phyloP scores from a whole-genome alignment of 2,888 invertebrate genomes.

The Temnothorax ravouxi region DNA sequence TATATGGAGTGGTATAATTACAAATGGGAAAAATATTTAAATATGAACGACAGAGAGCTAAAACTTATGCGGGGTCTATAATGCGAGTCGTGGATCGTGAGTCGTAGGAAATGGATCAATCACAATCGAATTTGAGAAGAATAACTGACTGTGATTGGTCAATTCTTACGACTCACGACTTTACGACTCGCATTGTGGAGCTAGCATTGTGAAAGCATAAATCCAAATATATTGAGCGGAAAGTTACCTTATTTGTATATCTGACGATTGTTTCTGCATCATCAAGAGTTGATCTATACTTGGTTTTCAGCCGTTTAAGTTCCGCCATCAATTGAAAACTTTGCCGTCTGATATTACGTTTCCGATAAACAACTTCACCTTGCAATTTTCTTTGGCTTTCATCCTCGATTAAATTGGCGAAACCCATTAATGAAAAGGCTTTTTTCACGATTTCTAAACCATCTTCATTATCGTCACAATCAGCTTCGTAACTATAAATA shows the following conservation, averaged over 20 bases:
- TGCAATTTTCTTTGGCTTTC: slow-evolving; percentile 80
- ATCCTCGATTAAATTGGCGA: slow-evolving; percentile 79
- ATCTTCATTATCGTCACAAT: slow-evolving; percentile 87
- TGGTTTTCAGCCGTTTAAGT: slow-evolving; percentile 85
- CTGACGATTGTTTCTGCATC: slow-evolving; percentile 1
- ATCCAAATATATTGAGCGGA: slow-evolving; percentile 84
- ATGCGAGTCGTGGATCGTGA: no score
- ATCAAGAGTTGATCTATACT: slow-evolving; percentile 82
- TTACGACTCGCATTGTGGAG: no score
- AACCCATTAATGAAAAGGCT: slow-evolving; percentile 90
- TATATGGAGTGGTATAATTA: not conserved
- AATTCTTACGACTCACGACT: no score
- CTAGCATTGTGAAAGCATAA: slow-evolving; percentile 87
- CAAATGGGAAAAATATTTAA: not conserved
- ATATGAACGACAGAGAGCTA: not conserved
- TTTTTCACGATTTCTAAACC: slow-evolving; percentile 88
- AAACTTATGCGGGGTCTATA: not conserved
- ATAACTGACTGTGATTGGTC: no score
- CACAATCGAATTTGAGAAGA: no score
- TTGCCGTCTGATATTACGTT: slow-evolving; percentile 88
- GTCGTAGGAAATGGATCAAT: no score
- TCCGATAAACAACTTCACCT: slow-evolving; percentile 90
- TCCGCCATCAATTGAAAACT: slow-evolving; percentile 88
- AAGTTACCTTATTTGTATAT: slow-evolving; percentile 33
- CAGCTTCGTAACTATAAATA: slow-evolving; percentile 88